These are phyloP conservation scores for Papilio dardanus DNA, from an alignment of 1,140 invertebrate species.

Conservation along the genomic window DNA sequence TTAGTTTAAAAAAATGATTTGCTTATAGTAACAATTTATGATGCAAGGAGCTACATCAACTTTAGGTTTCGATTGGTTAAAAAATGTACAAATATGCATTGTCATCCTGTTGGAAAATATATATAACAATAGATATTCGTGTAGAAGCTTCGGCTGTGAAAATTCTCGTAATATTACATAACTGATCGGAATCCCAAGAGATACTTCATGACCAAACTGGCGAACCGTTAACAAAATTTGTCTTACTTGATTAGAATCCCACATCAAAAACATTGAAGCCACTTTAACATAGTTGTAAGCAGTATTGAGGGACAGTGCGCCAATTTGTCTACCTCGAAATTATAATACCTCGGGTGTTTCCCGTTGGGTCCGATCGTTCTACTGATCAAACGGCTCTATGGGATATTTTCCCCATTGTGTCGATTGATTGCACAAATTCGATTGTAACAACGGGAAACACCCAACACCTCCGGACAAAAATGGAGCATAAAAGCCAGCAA, in stretches of 20 bases:
- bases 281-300: no score
- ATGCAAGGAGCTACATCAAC: neutral
- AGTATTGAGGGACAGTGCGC: no score
- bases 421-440: no score
- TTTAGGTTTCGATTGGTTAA: neutral
- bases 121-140: neutral
- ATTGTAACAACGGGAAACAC: no score
- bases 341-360: no score
- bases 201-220: no score
- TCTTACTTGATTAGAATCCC: neutral
- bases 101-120: neutral
- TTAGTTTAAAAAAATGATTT: neutral
- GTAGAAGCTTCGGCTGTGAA: neutral
- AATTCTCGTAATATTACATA: neutral
- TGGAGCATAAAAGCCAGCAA: no score
- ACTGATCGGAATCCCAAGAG: neutral
- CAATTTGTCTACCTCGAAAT: neutral
- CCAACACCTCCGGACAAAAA: no score
- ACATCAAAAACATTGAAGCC: neutral
- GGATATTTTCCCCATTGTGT: no score
- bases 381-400: no score
- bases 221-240: neutral
- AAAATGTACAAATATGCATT: neutral
- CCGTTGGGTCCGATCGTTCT: no score
- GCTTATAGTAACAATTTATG: neutral